Conservation (phyloP, 2,113 vertebrate genomes). For the Dromas ardeola region DNA sequence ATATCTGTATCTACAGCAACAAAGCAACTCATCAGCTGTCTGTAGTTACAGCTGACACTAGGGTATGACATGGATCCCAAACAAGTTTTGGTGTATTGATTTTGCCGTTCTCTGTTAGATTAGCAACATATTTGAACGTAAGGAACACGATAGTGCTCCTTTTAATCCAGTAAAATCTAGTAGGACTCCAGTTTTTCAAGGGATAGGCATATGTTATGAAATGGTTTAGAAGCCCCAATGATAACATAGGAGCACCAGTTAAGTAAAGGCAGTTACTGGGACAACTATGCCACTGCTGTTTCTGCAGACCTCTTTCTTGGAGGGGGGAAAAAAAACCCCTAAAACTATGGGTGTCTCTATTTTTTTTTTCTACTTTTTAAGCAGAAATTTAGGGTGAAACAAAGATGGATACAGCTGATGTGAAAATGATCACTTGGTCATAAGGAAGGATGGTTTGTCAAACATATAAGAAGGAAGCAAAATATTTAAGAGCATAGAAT, state of each 20-base stretch:
- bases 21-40: background rate
- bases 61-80: background rate
- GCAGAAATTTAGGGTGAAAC: background rate
- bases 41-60: background rate
- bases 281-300: background rate
- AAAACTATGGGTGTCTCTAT: background rate
- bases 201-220: background rate
- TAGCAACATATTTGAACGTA: background rate
- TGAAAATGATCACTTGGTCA: background rate
- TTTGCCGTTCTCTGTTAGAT: background rate
- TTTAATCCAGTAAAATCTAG: background rate
- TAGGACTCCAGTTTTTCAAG: background rate
- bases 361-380: background rate
- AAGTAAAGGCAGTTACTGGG: background rate
- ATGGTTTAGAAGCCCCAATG: background rate
- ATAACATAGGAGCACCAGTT: background rate
- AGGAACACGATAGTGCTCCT: background rate
- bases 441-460: background rate
- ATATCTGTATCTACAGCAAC: background rate
- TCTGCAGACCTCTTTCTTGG: background rate
- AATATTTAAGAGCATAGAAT: background rate
- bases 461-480: background rate
- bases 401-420: background rate
- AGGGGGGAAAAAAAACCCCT: too few species aligned
- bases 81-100: background rate